These are phyloP conservation scores for Rhinophrynus dorsalis DNA, from an alignment of 2,797 vertebrate genomes.

Conservation along the genomic window DNA sequence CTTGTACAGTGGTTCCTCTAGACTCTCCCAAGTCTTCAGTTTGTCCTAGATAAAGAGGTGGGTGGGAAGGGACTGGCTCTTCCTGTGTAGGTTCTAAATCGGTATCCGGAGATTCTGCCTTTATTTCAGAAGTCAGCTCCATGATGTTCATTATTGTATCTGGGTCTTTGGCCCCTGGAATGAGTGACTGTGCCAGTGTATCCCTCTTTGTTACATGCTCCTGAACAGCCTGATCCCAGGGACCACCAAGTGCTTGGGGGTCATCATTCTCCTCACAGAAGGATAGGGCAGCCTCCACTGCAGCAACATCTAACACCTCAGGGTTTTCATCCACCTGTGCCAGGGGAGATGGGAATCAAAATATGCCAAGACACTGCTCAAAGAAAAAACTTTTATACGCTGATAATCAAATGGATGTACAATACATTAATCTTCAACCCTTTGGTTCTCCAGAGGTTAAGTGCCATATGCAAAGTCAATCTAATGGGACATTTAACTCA, in stretches of 20 bases:
- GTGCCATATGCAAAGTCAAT: no score
- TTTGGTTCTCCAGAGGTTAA: no score
- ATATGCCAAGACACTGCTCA: no score
- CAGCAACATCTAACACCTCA: constrained; percentile 90
- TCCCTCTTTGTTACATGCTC: constrained; percentile 75
- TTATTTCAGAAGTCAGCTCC: constrained; percentile 69
- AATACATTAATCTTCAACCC: no score
- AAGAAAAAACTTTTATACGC: no score
- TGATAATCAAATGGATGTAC: no score
- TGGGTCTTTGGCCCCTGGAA: constrained; percentile 69
- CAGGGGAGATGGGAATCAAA: no score
- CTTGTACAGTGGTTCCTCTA: constrained; percentile 60
- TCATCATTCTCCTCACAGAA: constrained; percentile 92
- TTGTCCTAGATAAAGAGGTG: constrained; percentile 9
- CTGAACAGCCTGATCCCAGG: constrained; percentile 85
- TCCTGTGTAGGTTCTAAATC: constrained; percentile 65
- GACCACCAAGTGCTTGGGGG: constrained; percentile 79
- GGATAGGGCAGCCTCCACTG: constrained; percentile 90
- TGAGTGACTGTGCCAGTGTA: constrained; percentile 58
- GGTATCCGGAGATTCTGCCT: constrained; percentile 67
- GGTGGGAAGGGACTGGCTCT: constrained; percentile 42
- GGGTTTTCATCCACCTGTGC: constrained; percentile 85
- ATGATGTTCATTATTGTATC: constrained; percentile 67
- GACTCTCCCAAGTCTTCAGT: constrained; percentile 59
- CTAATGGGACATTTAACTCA: no score